Base-by-base conservation (phyloP, 2,888 invertebrate genomes). In the Drosophila buzzatii region DNA sequence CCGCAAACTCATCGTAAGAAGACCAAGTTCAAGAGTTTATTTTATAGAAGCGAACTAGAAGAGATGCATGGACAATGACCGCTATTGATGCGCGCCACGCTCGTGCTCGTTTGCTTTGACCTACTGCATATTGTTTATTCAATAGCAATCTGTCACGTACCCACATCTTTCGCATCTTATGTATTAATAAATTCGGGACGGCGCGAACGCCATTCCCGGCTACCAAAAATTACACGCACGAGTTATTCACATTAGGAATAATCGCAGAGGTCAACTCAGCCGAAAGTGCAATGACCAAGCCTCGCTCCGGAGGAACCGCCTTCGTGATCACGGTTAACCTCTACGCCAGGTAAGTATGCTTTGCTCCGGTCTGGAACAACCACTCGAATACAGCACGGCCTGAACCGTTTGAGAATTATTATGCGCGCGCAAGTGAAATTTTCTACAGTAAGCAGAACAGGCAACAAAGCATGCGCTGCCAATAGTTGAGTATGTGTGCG, bases 201-300 rank as follows among this genome's bases (percentile, higher is more conserved):
- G 82, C 86, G 84, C 86, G 81, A 87, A 81, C 82, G 81, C 87
- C 76, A 82, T 87, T 85, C 82, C 87, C 87, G 87, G 85, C 85
- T 85, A 85, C 76, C 81, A 88, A 88, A 85, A 85, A 85, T 88
- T 79, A 76, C 83, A 87, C 81, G 86, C 84, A 83, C 86, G 80
- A 86, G 85, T 85, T 85, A 86, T 84, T 84, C 85, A 81, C 84
- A 85, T 85, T 85, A 88, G 88, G 88, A 88, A 88, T 85, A 86
- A 86, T 86, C 85, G 85, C 88, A 82, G 70, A 88, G 86, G 89
- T 86, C 88, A 86, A 82, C 87, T 76, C 87, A 82, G 69, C 84
- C 84, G 79, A 37, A 73, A 41, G 89, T 85, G 86, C 89, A 85
- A 85, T 88, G 88, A 73, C 79, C 72, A 65, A 85, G 84, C 74